Evolutionary conservation across 2,888 invertebrate species (phyloP).

Genomic region (Lagria hirta): DNA sequence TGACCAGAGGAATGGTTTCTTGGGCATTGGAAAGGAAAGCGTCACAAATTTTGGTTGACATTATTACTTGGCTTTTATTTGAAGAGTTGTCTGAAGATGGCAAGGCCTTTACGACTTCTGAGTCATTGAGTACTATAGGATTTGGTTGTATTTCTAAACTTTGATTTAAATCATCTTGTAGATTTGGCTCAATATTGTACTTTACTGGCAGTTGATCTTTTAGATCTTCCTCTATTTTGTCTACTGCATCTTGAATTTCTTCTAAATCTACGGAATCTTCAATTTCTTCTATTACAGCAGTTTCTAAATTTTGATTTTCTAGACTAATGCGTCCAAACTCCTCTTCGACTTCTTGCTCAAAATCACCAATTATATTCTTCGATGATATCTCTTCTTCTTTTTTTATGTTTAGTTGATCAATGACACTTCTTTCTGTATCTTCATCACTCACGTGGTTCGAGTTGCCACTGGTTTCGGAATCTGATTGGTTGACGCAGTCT

Average conservation of each 20-base stretch:
- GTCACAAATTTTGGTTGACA: conserved; percentile 57
- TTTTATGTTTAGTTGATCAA: conserved; percentile 38
- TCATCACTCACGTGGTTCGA: conserved; percentile 43
- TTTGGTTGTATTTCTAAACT: conserved; percentile 27
- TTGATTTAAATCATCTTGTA: conserved; percentile 46
- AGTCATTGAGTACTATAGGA: conserved; percentile 33
- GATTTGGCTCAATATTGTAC: conserved; percentile 50
- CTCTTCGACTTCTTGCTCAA: conserved; percentile 62
- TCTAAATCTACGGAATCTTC: conserved; percentile 50
- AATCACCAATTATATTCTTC: conserved; percentile 57
- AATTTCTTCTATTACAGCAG: conserved; percentile 43
- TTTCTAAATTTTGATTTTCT: conserved; percentile 38
- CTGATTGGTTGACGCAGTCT: conserved; percentile 38
- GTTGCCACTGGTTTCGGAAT: conserved; percentile 41
- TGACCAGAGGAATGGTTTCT: conserved; percentile 54
- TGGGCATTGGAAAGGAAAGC: conserved; percentile 63
- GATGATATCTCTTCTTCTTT: conserved; percentile 32
- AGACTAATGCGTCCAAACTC: conserved; percentile 58
- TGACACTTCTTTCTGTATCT: conserved; percentile 39
- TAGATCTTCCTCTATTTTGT: conserved; percentile 46
- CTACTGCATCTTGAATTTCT: conserved; percentile 48
- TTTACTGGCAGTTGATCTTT: conserved; percentile 47
- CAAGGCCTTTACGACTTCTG: conserved; percentile 33
- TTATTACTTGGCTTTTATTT: conserved; percentile 32
- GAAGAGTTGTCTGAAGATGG: conserved; percentile 21